These are phyloP conservation scores for Corythoichthys haematopterus DNA, from an alignment of 2,113 vertebrate genomes.

Conservation along the genomic window DNA sequence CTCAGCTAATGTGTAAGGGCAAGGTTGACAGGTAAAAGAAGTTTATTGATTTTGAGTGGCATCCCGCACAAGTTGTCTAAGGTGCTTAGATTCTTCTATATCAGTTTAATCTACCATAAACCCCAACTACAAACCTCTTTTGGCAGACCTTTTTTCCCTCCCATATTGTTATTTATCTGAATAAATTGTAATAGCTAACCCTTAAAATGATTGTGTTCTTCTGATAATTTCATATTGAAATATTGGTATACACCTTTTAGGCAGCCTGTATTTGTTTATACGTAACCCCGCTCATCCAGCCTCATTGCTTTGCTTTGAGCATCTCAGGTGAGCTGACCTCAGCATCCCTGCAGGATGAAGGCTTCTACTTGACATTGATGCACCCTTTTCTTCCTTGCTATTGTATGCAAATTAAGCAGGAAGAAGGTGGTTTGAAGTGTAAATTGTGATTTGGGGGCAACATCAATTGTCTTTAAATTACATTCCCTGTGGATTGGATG, in stretches of 20 bases:
- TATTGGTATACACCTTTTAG: background rate
- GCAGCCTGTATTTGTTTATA: background rate
- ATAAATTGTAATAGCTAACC: background rate
- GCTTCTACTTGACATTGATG: constrained; percentile 11
- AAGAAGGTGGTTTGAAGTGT: constrained; percentile 7
- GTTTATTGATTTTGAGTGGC: background rate
- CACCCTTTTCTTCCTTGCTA: constrained; percentile 3
- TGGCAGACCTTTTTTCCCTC: too few relatives aligned
- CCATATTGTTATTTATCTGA: background rate
- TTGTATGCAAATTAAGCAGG: constrained; percentile 1
- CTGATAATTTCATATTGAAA: background rate
- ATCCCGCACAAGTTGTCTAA: background rate
- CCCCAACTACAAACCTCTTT: background rate
- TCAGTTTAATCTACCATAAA: background rate
- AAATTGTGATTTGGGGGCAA: constrained; percentile 2
- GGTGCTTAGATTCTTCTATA: background rate
- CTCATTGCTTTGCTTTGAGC: constrained; percentile 1
- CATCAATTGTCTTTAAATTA: constrained; percentile 4
- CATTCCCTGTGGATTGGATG: constrained; percentile 1
- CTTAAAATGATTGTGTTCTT: background rate
- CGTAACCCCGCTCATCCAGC: background rate
- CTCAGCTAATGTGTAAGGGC: background rate
- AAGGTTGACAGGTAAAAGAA: background rate
- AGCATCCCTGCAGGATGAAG: background rate
- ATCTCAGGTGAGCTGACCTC: constrained; percentile 5